Conservation (phyloP, 2,113 vertebrate genomes). For the Rhineura floridana region DNA sequence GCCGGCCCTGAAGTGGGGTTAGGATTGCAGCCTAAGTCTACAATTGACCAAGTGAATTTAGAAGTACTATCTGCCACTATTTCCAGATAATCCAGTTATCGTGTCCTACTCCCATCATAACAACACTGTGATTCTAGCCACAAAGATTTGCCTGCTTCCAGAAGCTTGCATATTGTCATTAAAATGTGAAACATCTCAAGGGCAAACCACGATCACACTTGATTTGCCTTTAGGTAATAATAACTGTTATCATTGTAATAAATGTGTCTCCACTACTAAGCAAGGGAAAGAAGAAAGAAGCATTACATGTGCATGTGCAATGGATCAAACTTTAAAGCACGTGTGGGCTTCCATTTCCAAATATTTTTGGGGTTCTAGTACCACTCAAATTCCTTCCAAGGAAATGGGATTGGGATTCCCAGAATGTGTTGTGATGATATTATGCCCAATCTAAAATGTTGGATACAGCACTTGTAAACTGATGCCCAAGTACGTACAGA, state of each 20-base stretch:
- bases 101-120: too few relatives aligned
- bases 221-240: not conserved
- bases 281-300: not conserved
- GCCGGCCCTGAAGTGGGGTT: too few relatives aligned
- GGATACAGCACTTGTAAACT: not conserved
- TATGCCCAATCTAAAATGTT: not conserved
- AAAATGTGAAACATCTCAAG: too few relatives aligned
- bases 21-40: too few relatives aligned
- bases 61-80: too few relatives aligned
- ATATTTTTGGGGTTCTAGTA: not conserved
- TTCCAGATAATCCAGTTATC: too few relatives aligned
- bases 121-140: too few relatives aligned
- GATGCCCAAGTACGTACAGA: not conserved
- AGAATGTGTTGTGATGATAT: accelerated
- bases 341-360: not conserved
- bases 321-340: not conserved
- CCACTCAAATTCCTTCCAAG: accelerated
- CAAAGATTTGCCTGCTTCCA: not conserved
- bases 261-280: not conserved
- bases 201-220: not conserved
- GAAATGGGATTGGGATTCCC: conserved; percentile 1
- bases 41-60: too few relatives aligned
- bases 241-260: not conserved
- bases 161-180: too few relatives aligned
- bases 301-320: not conserved